Percentiles rank a stretch among this genome's conserved stretches.
phyloP scores from a whole-genome alignment of 2,888 invertebrate species.

The Mellilla xanthometata region DNA sequence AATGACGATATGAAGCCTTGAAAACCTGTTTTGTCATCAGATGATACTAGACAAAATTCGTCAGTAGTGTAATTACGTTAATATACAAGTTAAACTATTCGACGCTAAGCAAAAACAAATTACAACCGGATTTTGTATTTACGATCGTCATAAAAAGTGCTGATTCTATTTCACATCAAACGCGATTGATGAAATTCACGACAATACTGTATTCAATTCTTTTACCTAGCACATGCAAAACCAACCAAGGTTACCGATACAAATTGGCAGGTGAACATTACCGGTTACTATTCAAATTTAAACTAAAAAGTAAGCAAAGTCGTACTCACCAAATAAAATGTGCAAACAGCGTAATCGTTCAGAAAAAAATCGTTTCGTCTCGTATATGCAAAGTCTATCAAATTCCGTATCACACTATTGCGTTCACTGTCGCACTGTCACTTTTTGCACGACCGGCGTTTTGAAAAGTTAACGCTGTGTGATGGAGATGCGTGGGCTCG shows the following conservation, averaged over 20 bases:
- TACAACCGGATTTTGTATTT: not conserved
- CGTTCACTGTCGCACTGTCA: conserved; percentile 72
- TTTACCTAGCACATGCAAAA: conserved; percentile 1
- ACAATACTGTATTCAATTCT: conserved; percentile 2
- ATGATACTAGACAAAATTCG: conserved; percentile 26
- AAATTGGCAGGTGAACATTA: conserved; percentile 4
- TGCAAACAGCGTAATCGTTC: conserved; percentile 48
- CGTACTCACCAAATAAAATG: conserved; percentile 57
- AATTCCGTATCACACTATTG: conserved; percentile 60
- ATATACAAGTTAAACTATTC: conserved; percentile 22
- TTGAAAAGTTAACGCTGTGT: conserved; percentile 54
- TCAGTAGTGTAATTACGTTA: conserved; percentile 28
- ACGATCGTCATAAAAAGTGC: not conserved
- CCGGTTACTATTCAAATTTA: conserved; percentile 4
- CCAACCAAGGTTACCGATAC: conserved; percentile 6
- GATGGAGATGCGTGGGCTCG: conserved; percentile 40
- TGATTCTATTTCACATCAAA: conserved; percentile 10
- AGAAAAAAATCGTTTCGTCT: conserved; percentile 48
- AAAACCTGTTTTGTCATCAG: conserved; percentile 39
- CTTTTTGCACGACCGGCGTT: conserved; percentile 66
- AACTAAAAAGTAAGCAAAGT: conserved; percentile 11
- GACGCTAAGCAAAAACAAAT: conserved; percentile 18
- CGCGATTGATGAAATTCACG: conserved; percentile 5
- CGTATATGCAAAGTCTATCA: conserved; percentile 56
- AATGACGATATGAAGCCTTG: conserved; percentile 37